Conservation (phyloP, 2,888 invertebrate species). For the Linnaemya tessellans region DNA sequence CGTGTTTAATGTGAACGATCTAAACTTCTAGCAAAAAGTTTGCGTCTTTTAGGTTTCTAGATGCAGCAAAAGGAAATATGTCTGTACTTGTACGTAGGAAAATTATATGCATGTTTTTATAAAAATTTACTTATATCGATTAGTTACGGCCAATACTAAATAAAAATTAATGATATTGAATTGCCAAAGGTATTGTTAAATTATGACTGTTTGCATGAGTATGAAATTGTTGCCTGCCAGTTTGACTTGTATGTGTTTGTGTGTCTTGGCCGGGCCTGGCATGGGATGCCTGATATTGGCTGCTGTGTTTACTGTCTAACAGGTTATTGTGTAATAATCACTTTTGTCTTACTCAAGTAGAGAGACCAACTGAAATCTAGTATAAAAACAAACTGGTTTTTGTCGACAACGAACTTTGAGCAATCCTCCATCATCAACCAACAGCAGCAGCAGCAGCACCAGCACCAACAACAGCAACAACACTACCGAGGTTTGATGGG, state of each 20-base stretch:
- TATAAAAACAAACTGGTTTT: slow-evolving; percentile 61
- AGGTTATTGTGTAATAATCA: slow-evolving; percentile 73
- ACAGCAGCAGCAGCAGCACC: slow-evolving; percentile 5
- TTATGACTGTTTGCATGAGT: slow-evolving; percentile 41
- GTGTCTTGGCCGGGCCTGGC: slow-evolving; percentile 34
- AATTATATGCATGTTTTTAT: slow-evolving; percentile 36
- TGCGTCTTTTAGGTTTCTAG: not conserved
- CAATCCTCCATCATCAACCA: slow-evolving; percentile 65
- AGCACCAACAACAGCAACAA: slow-evolving; percentile 57
- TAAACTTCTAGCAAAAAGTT: slow-evolving; percentile 37
- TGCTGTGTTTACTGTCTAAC: slow-evolving; percentile 67
- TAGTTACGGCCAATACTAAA: slow-evolving; percentile 66
- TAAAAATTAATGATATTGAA: slow-evolving; percentile 66
- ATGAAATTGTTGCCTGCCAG: slow-evolving; percentile 11
- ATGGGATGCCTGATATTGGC: slow-evolving; percentile 41
- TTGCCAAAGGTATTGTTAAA: slow-evolving; percentile 67
- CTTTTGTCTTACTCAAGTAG: slow-evolving; percentile 64
- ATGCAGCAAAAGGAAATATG: not conserved
- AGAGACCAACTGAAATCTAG: slow-evolving; percentile 60
- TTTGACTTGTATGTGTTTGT: slow-evolving; percentile 4
- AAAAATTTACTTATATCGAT: slow-evolving; percentile 61
- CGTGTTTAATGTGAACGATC: slow-evolving; percentile 58
- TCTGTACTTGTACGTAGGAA: not conserved
- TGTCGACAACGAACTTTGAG: slow-evolving; percentile 70
- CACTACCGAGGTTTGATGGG: slow-evolving; percentile 72